Percentiles rank a stretch among this genome's conserved stretches.
Evolutionary conservation across 2,888 invertebrate species (phyloP).

Genomic region (Ariolimax columbianus): DNA sequence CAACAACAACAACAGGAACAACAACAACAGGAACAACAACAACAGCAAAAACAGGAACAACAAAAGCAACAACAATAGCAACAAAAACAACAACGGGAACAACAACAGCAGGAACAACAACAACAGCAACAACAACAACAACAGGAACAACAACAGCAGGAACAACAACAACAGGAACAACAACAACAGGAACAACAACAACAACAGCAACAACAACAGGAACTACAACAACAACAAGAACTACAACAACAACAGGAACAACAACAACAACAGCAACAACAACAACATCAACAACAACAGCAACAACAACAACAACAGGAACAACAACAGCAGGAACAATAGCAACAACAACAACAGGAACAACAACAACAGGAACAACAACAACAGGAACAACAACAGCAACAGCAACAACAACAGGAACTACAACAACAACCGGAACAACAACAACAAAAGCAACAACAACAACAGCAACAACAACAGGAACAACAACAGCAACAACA

Average conservation of each 20-base stretch:
- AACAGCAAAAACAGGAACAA: too few species aligned
- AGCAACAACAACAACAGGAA: background rate
- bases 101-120: background rate
- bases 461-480: background rate
- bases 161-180: background rate
- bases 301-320: background rate
- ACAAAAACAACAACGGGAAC: too few species aligned
- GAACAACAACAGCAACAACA: background rate
- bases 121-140: background rate
- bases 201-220: constrained; percentile 1
- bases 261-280: background rate
- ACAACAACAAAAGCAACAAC: too few species aligned
- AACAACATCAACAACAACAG: background rate
- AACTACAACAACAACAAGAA: background rate
- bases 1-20: background rate
- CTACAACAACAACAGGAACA: background rate
- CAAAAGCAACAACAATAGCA: too few species aligned
- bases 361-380: background rate
- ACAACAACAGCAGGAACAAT: background rate
- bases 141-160: background rate
- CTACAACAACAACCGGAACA: too few species aligned
- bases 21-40: background rate
- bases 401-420: too few species aligned
- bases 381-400: background rate
- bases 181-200: background rate